Evolutionary conservation across 2,888 invertebrate species (phyloP).

Genomic region (Ptychoptera albimana): DNA sequence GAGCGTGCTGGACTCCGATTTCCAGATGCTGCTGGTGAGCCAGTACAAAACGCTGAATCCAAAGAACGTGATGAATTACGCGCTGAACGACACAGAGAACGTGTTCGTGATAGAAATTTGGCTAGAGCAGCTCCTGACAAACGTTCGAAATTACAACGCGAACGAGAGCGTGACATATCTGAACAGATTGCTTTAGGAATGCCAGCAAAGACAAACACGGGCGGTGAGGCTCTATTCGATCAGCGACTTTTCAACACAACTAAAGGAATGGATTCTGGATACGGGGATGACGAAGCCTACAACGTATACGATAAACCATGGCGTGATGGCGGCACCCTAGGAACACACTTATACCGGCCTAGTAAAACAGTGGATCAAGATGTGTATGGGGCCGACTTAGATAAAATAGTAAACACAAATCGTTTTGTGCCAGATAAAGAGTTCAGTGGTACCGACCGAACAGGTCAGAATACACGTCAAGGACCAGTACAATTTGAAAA

Average conservation of each 20-base stretch:
- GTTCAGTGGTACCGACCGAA: slow-evolving; percentile 79
- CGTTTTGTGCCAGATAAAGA: slow-evolving; percentile 97
- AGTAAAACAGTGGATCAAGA: slow-evolving; percentile 78
- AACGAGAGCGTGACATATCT: slow-evolving; percentile 91
- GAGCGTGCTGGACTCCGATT: slow-evolving; percentile 64
- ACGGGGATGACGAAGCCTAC: slow-evolving; percentile 93
- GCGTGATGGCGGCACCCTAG: slow-evolving; percentile 76
- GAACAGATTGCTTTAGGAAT: slow-evolving; percentile 96
- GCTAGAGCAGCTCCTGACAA: slow-evolving; percentile 91
- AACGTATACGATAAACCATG: slow-evolving; percentile 98
- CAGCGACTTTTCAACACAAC: slow-evolving; percentile 88
- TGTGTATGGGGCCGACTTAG: slow-evolving; percentile 80
- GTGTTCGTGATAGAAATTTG: slow-evolving; percentile 84
- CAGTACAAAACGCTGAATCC: slow-evolving; percentile 44
- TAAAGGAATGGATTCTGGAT: slow-evolving; percentile 81
- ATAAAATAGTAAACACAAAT: slow-evolving; percentile 73
- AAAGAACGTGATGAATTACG: slow-evolving; percentile 76
- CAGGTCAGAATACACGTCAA: slow-evolving; percentile 44
- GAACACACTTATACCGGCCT: slow-evolving; percentile 80
- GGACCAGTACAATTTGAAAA: slow-evolving; percentile 95
- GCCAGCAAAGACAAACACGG: slow-evolving; percentile 60
- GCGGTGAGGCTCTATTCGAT: slow-evolving; percentile 80
- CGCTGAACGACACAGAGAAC: slow-evolving; percentile 77
- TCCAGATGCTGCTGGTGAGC: slow-evolving; percentile 26
- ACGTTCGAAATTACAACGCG: slow-evolving; percentile 70